Conservation (phyloP, 2,888 invertebrate genomes). For the Lapara coniferarum region DNA sequence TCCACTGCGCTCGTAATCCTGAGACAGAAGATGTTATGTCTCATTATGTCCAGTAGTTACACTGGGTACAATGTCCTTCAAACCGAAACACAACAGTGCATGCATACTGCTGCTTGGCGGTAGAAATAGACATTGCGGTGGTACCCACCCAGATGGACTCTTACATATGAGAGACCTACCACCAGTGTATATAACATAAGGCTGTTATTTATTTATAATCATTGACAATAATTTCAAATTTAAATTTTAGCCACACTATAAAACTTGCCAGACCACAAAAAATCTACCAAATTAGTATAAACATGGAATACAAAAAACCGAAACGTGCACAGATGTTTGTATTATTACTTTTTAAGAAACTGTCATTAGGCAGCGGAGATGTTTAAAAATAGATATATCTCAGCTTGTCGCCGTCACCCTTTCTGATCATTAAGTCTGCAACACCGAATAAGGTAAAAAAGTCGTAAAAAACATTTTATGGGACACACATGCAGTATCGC, state of each 20-base stretch:
- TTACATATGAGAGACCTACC: too few relatives aligned
- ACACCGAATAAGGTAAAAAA: slow-evolving; percentile 30
- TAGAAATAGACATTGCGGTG: too few relatives aligned
- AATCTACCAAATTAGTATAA: neutral
- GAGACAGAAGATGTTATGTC: too few relatives aligned
- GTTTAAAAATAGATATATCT: slow-evolving; percentile 25
- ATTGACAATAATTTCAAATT: neutral
- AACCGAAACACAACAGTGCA: too few relatives aligned
- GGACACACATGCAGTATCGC: slow-evolving; percentile 45
- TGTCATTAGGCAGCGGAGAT: slow-evolving; percentile 27
- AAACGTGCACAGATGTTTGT: neutral
- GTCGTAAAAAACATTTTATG: slow-evolving; percentile 45
- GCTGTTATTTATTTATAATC: too few relatives aligned
- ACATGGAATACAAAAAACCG: neutral
- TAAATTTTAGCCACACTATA: neutral
- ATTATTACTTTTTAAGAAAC: neutral
- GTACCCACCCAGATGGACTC: too few relatives aligned
- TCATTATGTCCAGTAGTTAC: too few relatives aligned
- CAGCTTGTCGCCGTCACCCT: slow-evolving; percentile 22
- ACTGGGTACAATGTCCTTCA: too few relatives aligned
- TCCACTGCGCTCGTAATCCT: too few relatives aligned
- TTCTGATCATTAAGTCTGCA: slow-evolving; percentile 25
- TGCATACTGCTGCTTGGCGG: too few relatives aligned
- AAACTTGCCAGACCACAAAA: slow-evolving; percentile 1
- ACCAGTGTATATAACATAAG: too few relatives aligned